Evolutionary conservation across 2,113 vertebrate species (phyloP).

Genomic region (Anolis carolinensis): DNA sequence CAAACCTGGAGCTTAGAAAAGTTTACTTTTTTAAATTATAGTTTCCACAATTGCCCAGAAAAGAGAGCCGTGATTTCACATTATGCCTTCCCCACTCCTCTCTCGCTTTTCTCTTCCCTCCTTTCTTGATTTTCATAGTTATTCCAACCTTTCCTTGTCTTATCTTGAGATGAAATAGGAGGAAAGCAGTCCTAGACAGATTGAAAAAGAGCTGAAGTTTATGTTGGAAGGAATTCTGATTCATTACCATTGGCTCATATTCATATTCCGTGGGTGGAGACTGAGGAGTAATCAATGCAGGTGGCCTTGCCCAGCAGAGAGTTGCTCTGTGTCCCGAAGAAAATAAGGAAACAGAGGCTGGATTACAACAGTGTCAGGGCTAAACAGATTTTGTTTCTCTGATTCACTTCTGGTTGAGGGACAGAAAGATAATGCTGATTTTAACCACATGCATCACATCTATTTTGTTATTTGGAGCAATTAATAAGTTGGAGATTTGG

Average conservation of each 20-base stretch:
- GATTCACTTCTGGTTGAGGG: slow-evolving; percentile 75
- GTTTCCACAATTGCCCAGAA: no score
- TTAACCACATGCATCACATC: slow-evolving; percentile 69
- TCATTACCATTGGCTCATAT: slow-evolving; percentile 84
- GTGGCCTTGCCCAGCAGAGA: slow-evolving; percentile 83
- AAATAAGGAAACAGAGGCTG: slow-evolving; percentile 75
- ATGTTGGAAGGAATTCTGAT: slow-evolving; percentile 82
- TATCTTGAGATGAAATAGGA: slow-evolving; percentile 53
- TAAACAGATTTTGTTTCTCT: slow-evolving; percentile 80
- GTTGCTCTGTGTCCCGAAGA: slow-evolving; percentile 84
- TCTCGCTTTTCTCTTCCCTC: not conserved
- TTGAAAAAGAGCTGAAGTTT: slow-evolving; percentile 72
- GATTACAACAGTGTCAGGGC: slow-evolving; percentile 81
- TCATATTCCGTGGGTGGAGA: slow-evolving; percentile 83
- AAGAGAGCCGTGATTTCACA: no score
- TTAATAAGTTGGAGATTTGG: slow-evolving; percentile 60
- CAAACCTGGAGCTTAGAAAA: no score
- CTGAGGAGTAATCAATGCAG: slow-evolving; percentile 83
- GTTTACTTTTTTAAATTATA: no score
- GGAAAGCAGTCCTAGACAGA: slow-evolving; percentile 47
- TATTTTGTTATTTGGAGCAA: slow-evolving; percentile 69
- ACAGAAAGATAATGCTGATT: slow-evolving; percentile 81
- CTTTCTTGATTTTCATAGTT: slow-evolving; percentile 25
- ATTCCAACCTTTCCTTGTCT: not conserved
- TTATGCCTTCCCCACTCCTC: no score